Evolutionary conservation across 2,888 invertebrate genomes (phyloP).

Genomic region (Lypha dubia): DNA sequence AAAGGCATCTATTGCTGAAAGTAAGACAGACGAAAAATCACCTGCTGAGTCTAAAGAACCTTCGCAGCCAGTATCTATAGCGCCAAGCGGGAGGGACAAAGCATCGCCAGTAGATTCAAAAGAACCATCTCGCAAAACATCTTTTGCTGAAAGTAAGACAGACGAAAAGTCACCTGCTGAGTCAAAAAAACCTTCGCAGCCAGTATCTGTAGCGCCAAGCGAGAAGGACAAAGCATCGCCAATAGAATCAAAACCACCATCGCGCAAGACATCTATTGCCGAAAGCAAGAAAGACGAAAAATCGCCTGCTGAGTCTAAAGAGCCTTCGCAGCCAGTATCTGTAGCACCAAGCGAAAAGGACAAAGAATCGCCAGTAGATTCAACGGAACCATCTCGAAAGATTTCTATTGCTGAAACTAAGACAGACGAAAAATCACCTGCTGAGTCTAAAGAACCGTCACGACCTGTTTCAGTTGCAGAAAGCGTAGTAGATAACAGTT

Average conservation of each 20-base stretch:
- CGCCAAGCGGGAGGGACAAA: constrained; percentile 60
- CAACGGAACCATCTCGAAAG: constrained; percentile 29
- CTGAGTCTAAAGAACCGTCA: constrained; percentile 45
- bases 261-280: constrained; percentile 31
- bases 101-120: constrained; percentile 61
- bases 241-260: constrained; percentile 32
- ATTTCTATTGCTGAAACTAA: constrained; percentile 67
- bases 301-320: constrained; percentile 59
- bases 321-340: constrained; percentile 48
- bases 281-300: constrained; percentile 56
- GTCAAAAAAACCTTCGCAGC: background rate
- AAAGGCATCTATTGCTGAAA: constrained; percentile 75
- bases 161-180: constrained; percentile 67
- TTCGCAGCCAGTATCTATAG: constrained; percentile 68
- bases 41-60: constrained; percentile 65
- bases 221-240: constrained; percentile 31
- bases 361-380: constrained; percentile 58
- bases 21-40: constrained; percentile 73
- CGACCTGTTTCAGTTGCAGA: constrained; percentile 33
- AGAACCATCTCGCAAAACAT: constrained; percentile 32
- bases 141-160: constrained; percentile 44
- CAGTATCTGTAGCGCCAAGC: constrained; percentile 30
- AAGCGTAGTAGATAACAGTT: constrained; percentile 45
- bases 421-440: constrained; percentile 69
- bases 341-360: constrained; percentile 51